Base-by-base conservation (phyloP, 1,140 invertebrate genomes). In the Euura lappo region DNA sequence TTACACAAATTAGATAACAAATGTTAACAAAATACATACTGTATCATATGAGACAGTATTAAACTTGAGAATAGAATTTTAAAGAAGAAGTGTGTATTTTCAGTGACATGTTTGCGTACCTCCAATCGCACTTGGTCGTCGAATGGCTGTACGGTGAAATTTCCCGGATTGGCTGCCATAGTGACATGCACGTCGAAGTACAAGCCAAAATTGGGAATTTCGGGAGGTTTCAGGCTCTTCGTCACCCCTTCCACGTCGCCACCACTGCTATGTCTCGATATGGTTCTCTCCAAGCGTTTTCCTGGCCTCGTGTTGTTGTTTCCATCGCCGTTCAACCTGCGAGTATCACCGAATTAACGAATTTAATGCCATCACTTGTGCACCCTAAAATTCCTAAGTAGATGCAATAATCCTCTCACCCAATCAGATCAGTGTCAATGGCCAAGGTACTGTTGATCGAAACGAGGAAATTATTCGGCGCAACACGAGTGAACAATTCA, bases 391-490 rank as follows among this genome's bases (percentile, higher is more conserved):
- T 1, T 28, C 28, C 28, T 28, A 28, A 28, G 28, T 28, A 28
- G 28, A 28, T 28, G 28, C 28, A 28, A 28, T 28, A 28, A 28
- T 28, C 28, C 1, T 28, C 28, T 28, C 28, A 28, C 28, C 28
- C 28, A 28, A 28, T 28, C 28, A 79, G 44, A 66, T 80, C 73
- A 5, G 74, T 70, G 76, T 92, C 89, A 69, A 90, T 79, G 60
- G 82, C 79, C 7, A 93, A 85, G 44, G 89, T 89, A 72, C 89
- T 88, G 83, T 92, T 92, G 69, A 93, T 89, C 51, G 90, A 92
- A 65, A 89, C 89, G 71, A 93, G 83, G 42, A 89, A 86, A 72
- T 90, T 89, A 65, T 89, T 86, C 6, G 87, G 86, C 51, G 86
- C 82, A 65, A 87, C 86, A 79, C 92, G 84, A 75, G 90, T 91